These are phyloP conservation scores for Drosophila orosa DNA, from an alignment of 1,140 invertebrate species.

Conservation along the genomic window DNA sequence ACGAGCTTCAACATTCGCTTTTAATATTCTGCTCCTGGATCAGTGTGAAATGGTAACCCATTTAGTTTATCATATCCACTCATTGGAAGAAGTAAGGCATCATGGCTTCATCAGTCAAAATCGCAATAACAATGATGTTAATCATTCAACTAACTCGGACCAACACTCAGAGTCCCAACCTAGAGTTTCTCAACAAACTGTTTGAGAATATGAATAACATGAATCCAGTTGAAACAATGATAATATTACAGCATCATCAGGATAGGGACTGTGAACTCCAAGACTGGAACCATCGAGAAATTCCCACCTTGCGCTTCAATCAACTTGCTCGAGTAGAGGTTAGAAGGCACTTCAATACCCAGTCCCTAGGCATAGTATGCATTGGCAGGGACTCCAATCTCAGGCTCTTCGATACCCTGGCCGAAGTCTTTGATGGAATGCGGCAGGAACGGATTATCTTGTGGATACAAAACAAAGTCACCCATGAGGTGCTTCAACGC, in stretches of 20 bases:
- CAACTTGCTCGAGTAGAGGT: neutral
- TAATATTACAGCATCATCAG: conserved; percentile 8
- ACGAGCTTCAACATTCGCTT: neutral
- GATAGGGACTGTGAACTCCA: conserved; percentile 7
- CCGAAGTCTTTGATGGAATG: conserved; percentile 18
- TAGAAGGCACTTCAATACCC: neutral
- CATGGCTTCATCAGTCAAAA: neutral
- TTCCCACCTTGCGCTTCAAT: conserved; percentile 17
- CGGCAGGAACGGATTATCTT: conserved; percentile 9
- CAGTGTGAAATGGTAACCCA: neutral
- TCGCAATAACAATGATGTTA: neutral
- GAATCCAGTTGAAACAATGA: neutral
- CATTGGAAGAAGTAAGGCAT: neutral
- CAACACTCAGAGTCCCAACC: neutral
- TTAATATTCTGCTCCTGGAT: neutral
- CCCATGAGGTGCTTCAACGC: neutral
- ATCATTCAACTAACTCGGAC: neutral
- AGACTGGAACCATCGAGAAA: neutral
- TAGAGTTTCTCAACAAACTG: neutral
- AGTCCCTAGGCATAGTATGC: conserved; percentile 21
- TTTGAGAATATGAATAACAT: neutral
- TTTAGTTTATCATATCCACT: neutral
- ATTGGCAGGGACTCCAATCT: conserved; percentile 1
- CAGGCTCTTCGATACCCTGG: conserved; percentile 1
- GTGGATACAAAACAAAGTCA: neutral